These are phyloP conservation scores for Drosophila subobscura DNA, from an alignment of 1,140 invertebrate species.

Conservation along the genomic window DNA sequence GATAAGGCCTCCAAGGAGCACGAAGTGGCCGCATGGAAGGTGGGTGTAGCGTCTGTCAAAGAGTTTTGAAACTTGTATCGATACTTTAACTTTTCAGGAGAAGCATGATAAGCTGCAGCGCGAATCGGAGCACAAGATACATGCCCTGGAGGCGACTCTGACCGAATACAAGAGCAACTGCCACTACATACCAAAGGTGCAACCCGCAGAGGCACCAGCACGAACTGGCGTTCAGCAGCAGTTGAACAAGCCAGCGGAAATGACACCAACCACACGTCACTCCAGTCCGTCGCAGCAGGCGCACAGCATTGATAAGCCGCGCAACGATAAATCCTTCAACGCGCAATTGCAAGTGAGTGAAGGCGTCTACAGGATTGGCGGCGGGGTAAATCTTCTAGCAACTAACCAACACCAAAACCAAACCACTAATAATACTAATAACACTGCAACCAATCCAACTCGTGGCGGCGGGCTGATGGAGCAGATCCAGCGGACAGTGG, in stretches of 20 bases:
- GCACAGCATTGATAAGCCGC: constrained; percentile 70
- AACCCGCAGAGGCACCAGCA: constrained; percentile 34
- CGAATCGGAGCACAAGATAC: constrained; percentile 58
- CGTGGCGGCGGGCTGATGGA: constrained; percentile 45
- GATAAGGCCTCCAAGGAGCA: constrained; percentile 58
- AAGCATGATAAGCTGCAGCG: constrained; percentile 59
- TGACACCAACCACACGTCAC: constrained; percentile 36
- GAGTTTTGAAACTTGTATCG: too few relatives aligned
- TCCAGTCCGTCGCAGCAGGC: constrained; percentile 40
- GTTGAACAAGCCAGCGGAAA: constrained; percentile 49
- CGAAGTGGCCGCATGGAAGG: constrained; percentile 71
- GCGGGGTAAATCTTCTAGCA: constrained; percentile 60
- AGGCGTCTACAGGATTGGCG: constrained; percentile 76
- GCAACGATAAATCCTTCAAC: constrained; percentile 74
- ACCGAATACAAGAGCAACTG: constrained; percentile 65
- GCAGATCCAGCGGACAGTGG: constrained; percentile 4
- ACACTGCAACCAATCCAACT: constrained; percentile 33
- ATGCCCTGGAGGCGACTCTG: constrained; percentile 47
- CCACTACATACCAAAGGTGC: constrained; percentile 55
- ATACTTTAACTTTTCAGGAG: constrained; percentile 35
- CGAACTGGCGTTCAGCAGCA: constrained; percentile 43
- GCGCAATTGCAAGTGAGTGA: constrained; percentile 82
- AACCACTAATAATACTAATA: constrained; percentile 32
- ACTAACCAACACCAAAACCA: constrained; percentile 60
- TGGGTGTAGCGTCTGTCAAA: too few relatives aligned